These are phyloP conservation scores for Falco novaeseelandiae DNA, from an alignment of 2,797 vertebrate genomes.

Conservation along the genomic window DNA sequence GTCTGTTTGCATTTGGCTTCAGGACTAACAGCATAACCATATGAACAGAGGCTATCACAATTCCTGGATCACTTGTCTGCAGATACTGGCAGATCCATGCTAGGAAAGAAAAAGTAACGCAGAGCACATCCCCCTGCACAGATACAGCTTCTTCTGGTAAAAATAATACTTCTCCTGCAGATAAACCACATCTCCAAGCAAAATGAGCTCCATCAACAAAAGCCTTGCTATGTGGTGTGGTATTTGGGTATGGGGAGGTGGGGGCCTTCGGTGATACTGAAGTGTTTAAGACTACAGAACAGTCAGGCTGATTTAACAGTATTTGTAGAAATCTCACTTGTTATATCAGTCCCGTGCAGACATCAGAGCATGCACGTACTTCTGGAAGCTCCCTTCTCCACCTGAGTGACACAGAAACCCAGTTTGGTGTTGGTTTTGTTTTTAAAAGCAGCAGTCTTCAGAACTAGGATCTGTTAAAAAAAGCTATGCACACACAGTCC, in stretches of 20 bases:
- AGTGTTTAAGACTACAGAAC: background rate
- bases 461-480: background rate
- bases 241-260: too few species aligned
- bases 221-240: background rate
- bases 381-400: background rate
- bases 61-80: background rate
- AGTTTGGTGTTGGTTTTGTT: background rate
- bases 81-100: background rate
- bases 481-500: rapidly evolving
- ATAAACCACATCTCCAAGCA: background rate
- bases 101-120: background rate
- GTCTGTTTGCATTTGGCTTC: background rate
- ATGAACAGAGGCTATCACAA: background rate
- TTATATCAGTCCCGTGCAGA: rapidly evolving
- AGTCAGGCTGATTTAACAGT: background rate
- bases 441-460: background rate
- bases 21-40: background rate
- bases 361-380: background rate
- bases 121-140: background rate
- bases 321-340: background rate
- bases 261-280: rapidly evolving
- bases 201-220: background rate
- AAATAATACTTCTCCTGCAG: background rate
- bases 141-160: background rate
- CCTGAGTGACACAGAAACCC: background rate